Conservation (phyloP, 92 coral and sea anemone genomes). For the Umimayanthus chanpuru region DNA sequence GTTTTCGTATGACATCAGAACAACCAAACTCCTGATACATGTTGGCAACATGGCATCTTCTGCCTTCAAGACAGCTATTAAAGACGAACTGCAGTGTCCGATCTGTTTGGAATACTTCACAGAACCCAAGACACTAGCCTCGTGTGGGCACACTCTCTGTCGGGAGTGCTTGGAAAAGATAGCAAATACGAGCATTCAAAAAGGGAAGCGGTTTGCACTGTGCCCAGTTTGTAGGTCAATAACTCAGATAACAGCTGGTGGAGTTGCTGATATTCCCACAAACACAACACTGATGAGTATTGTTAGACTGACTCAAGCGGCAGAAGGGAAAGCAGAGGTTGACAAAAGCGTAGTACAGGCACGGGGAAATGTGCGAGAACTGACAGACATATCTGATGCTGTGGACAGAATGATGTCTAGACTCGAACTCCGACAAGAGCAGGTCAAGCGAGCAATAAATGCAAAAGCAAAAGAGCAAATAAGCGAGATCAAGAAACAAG, state of each 20-base stretch:
- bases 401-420: constrained; percentile 24
- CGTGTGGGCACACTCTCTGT: constrained; percentile 52
- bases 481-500: constrained; percentile 14
- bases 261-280: constrained; percentile 32
- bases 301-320: constrained; percentile 32
- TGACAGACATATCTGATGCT: constrained; percentile 5
- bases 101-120: constrained; percentile 42
- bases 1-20: neutral
- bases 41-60: constrained; percentile 23
- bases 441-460: constrained; percentile 23
- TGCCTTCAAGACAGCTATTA: constrained; percentile 25
- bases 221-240: constrained; percentile 52
- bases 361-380: constrained; percentile 19
- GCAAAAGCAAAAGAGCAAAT: constrained; percentile 6
- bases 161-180: constrained; percentile 46
- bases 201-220: constrained; percentile 12
- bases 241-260: constrained; percentile 41
- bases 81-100: constrained; percentile 46
- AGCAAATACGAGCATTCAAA: neutral
- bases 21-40: neutral
- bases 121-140: constrained; percentile 47
- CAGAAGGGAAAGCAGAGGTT: constrained; percentile 27
- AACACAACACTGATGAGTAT: constrained; percentile 46
- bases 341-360: constrained; percentile 3
- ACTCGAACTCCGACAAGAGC: constrained; percentile 20